Base-by-base conservation (phyloP, 2,113 vertebrate species). In the Melospiza georgiana region DNA sequence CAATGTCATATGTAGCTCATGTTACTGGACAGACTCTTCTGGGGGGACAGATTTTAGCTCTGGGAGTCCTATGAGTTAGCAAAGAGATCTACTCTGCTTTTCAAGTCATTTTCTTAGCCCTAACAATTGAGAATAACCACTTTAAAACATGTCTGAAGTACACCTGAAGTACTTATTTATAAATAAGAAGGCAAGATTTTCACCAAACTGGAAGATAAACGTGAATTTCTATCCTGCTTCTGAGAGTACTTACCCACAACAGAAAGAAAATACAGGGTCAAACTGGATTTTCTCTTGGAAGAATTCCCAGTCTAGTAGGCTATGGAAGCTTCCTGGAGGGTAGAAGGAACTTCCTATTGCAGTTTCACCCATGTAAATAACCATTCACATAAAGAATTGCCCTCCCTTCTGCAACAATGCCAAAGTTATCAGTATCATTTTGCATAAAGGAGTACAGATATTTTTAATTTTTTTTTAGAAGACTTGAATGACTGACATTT, bases 341-440 rank as follows among this genome's bases (percentile, higher is more conserved):
- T 37, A 12, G 27, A 61, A 73, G 5, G 37, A 69, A 61, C 4
- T 55, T 72, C 28, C 6, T 85, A 2, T 55, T 65, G 25, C 7
- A 59, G 5, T 24, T 90, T 9, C 30, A 21, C 1, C 2, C 2
- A 0, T 17, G 5, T 17, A 52, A 69, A 35, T 39, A 55, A 35
- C 11, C 4, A 37, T 46, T 74, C 1, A 0, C 9, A 25, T 6
- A 6, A 66, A 7, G 33, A 23, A 1, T 2, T 58, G 10, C 22
- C 25, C 19, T 46, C 7, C 30, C 25, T 84, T 10, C 8, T 55
- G 13, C 23, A 68, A 22, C 13, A 37, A 12, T 19, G 1, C 1
- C 41, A 62, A 48, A 72, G 24, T 30, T 39, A 48, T 31, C 19
- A 35, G 6, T 49, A 9, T 75, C 10, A 18, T 41, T 82, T 41